A percentile compares a stretch with the other conserved stretches of the same genome.
Conservation (phyloP, 2,113 vertebrate species). For the Psophia crepitans region DNA sequence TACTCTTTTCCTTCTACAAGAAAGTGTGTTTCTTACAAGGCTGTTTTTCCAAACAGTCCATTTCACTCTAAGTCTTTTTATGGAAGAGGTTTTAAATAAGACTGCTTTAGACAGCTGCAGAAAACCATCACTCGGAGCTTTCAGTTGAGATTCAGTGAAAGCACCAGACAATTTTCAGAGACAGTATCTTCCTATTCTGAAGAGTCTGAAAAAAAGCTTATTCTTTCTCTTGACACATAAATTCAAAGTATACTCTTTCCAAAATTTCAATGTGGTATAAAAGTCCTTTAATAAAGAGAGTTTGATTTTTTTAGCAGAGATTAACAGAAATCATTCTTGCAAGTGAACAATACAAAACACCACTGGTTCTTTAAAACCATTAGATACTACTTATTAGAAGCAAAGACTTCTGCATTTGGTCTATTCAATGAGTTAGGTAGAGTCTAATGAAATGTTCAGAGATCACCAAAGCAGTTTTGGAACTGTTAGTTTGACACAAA, state of each 20-base stretch:
- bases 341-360: neutral
- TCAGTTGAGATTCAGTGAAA: neutral
- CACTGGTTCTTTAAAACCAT: neutral
- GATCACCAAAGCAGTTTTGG: neutral
- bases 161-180: neutral
- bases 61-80: neutral
- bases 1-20: neutral
- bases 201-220: neutral
- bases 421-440: neutral
- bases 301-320: neutral
- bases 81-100: neutral
- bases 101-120: neutral
- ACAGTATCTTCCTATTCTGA: neutral
- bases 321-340: neutral
- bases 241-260: neutral
- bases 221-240: neutral
- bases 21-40: neutral
- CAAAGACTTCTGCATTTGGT: neutral
- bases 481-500: neutral
- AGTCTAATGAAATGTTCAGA: neutral
- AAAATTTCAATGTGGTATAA: neutral
- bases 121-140: neutral
- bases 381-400: neutral
- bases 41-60: neutral
- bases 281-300: neutral